Conservation (phyloP, 1,140 invertebrate genomes). For the Diachasma alloeum region DNA sequence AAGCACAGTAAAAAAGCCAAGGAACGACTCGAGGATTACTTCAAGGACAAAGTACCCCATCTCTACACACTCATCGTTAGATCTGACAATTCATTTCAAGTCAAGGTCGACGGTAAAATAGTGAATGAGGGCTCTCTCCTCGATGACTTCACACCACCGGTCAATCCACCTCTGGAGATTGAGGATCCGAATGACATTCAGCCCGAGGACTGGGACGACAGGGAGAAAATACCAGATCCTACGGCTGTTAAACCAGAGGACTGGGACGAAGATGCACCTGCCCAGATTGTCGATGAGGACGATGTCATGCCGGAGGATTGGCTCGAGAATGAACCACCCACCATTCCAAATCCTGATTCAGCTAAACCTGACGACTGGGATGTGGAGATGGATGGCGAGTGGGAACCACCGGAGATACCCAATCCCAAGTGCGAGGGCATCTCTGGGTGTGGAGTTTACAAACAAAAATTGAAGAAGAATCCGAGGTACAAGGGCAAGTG, state of each 20-base stretch:
- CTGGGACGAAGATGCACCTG: constrained; percentile 94
- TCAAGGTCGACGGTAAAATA: constrained; percentile 77
- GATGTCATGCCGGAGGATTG: constrained; percentile 91
- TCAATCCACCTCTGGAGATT: constrained; percentile 95
- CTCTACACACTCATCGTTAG: constrained; percentile 89
- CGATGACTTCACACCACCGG: constrained; percentile 90
- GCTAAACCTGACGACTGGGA: constrained; percentile 96
- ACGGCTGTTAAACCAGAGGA: constrained; percentile 89
- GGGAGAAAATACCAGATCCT: constrained; percentile 94
- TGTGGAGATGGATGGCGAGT: constrained; percentile 97
- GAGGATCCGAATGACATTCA: constrained; percentile 92
- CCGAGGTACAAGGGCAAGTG: constrained; percentile 93
- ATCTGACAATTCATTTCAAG: constrained; percentile 86
- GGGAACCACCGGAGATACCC: constrained; percentile 92
- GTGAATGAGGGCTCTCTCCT: constrained; percentile 87
- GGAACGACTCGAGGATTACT: constrained; percentile 85
- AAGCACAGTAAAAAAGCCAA: constrained; percentile 92
- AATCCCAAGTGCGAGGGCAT: constrained; percentile 89
- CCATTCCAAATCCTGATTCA: constrained; percentile 88
- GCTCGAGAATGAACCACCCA: constrained; percentile 91
- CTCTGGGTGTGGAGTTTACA: constrained; percentile 93
- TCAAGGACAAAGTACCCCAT: constrained; percentile 96
- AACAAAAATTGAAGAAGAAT: constrained; percentile 86
- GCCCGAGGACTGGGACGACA: constrained; percentile 96
- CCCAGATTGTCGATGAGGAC: constrained; percentile 87